Evolutionary conservation across 2,888 invertebrate species (phyloP).

Genomic region (Eilema caniola): DNA sequence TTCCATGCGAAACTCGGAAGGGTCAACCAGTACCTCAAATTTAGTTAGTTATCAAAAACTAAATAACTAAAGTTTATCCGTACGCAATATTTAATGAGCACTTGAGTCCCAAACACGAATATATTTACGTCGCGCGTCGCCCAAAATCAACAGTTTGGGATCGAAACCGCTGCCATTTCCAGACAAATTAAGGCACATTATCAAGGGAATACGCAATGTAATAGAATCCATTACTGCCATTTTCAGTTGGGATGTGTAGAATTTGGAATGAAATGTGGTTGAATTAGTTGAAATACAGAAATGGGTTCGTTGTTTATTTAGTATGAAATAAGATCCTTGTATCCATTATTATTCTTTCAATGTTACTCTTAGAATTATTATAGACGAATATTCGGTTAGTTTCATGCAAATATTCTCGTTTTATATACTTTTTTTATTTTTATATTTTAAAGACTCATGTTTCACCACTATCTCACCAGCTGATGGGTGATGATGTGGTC

Average conservation of each 20-base stretch:
- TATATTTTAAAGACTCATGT: no score
- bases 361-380: not conserved
- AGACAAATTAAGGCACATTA: conserved; percentile 54
- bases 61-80: no score
- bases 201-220: conserved; percentile 48
- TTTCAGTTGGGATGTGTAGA: conserved; percentile 38
- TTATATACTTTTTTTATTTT: no score
- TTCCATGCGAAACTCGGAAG: no score
- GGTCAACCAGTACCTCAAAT: no score
- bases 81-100: conserved; percentile 8
- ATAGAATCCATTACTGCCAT: conserved; percentile 43
- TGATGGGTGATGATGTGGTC: no score
- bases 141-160: conserved; percentile 31
- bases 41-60: no score
- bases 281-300: conserved; percentile 4
- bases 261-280: conserved; percentile 29
- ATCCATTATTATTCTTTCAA: not conserved
- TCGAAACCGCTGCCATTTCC: conserved; percentile 49
- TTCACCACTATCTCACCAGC: no score
- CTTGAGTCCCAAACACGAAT: not conserved
- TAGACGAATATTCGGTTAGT: not conserved
- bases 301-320: not conserved
- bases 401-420: not conserved
- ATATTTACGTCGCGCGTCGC: conserved; percentile 34
- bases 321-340: not conserved